These are phyloP conservation scores for Amiota communis DNA, from an alignment of 2,888 invertebrate genomes.

Conservation along the genomic window DNA sequence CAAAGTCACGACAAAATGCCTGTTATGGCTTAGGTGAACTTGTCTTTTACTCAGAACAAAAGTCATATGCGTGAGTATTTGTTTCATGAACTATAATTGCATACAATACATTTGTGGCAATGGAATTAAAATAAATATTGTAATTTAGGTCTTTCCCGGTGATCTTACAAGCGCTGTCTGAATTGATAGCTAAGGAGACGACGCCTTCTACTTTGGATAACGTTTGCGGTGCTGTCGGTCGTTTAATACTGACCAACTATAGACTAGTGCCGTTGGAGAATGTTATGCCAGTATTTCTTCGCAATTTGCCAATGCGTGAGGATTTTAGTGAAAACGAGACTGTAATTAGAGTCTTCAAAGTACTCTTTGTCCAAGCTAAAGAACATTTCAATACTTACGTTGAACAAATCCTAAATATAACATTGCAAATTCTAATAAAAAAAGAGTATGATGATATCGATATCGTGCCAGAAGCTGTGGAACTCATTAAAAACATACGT, in stretches of 20 bases:
- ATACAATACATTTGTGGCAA: background rate
- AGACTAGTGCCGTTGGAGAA: conserved; percentile 80
- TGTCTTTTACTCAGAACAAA: conserved; percentile 79
- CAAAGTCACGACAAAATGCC: conserved; percentile 84
- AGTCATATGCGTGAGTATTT: conserved; percentile 77
- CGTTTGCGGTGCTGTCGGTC: conserved; percentile 84
- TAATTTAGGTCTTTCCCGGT: conserved; percentile 77
- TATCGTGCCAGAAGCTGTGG: conserved; percentile 68
- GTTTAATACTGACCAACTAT: conserved; percentile 80
- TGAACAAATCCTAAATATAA: conserved; percentile 75
- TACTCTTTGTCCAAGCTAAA: conserved; percentile 78
- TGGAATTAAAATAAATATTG: background rate
- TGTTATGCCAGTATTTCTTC: conserved; percentile 82
- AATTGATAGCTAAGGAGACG: conserved; percentile 79
- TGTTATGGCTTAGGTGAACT: conserved; percentile 85
- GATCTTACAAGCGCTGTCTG: conserved; percentile 80
- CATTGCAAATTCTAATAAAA: conserved; percentile 76
- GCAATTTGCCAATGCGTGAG: conserved; percentile 81
- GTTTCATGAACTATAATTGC: too few relatives aligned
- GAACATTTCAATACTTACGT: conserved; percentile 75
- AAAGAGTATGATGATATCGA: conserved; percentile 73
- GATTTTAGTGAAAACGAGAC: conserved; percentile 84
- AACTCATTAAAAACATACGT: conserved; percentile 76
- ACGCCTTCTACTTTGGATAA: conserved; percentile 82
- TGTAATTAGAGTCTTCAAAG: conserved; percentile 79